Evolutionary conservation across 2,797 vertebrate genomes (phyloP).

Genomic region (Chromis chromis): DNA sequence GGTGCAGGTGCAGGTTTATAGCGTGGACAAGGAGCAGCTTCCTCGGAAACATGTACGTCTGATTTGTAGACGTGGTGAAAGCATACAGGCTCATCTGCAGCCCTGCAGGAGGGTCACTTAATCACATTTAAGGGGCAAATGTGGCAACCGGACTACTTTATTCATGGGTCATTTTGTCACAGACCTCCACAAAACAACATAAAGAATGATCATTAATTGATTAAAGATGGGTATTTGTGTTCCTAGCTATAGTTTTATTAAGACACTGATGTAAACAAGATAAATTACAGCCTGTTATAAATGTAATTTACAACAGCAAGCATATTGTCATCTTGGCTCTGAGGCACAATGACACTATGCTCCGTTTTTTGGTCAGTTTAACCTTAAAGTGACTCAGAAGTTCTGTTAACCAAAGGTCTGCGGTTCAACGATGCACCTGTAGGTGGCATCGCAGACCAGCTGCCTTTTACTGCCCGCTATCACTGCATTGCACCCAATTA

Average conservation of each 20-base stretch:
- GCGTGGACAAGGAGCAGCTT: slow-evolving; percentile 7
- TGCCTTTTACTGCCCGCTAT: slow-evolving; percentile 26
- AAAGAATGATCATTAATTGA: no score
- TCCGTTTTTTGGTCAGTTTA: slow-evolving; percentile 6
- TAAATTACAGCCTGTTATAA: no score
- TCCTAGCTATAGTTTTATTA: no score
- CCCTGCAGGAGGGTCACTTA: slow-evolving; percentile 8
- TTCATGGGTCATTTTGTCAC: no score
- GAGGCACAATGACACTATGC: neutral
- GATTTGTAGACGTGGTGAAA: slow-evolving; percentile 33
- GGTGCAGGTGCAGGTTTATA: neutral
- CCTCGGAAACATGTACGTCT: slow-evolving; percentile 17
- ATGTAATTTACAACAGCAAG: neutral
- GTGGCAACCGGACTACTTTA: no score
- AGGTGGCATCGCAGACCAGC: slow-evolving; percentile 75
- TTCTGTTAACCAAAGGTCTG: slow-evolving; percentile 1
- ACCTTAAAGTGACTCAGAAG: slow-evolving; percentile 1
- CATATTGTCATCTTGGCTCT: neutral
- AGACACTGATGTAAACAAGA: no score
- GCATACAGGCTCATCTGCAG: slow-evolving; percentile 19
- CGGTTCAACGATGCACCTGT: slow-evolving; percentile 55
- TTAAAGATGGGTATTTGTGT: no score
- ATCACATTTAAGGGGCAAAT: slow-evolving; percentile 20
- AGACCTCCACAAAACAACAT: no score
- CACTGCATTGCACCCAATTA: slow-evolving; percentile 77